Evolutionary conservation across 2,888 invertebrate genomes (phyloP), one percentile per base, ranked within the genome.

Genomic region (Rugalucina vietnamica): DNA sequence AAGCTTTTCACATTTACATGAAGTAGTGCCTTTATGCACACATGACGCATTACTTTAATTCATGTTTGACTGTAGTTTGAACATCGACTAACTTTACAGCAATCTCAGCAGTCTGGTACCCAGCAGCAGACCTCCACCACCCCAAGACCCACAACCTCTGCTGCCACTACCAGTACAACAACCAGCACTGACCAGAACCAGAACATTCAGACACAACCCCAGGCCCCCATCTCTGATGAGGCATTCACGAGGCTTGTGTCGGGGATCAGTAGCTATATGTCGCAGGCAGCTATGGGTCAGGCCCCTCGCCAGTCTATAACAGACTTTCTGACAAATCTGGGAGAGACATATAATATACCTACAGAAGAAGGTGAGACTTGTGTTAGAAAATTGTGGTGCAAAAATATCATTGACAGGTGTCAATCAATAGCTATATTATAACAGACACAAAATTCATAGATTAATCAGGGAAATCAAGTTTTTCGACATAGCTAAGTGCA

Each of bases 151-250:
- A 75, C 75, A 43, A 81, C 85, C 24, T 70, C 71, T 21, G 50
- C 85, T 18, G 49, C 81, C 29, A 29, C 69, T 37, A 82, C 85
- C 14, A 75, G 60, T 70, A 73, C 79, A 37, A 74, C 82, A 57
- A 54, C 87, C 10, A 75, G 49, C 12, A 74, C 72, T 21, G 79
- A 71, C 69, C 81, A 76, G 73, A 77, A 74, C 71, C 83, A 74
- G 43, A 70, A 78, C 54, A 57, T 69, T 43, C 72, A 76, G 43
- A 54, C 78, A 14, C 14, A 29, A 36, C 72, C 43, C 21, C 73
- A 97, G 96, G 93, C 97, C 97, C 50, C 84, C 1, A 90, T 93
- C 85, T 86, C 91, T 65, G 93, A 93, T 76, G 92, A 93, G 60
- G 89, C 91, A 32, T 93, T 93, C 78, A 89, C 91, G 21, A 91